Percentiles rank a stretch among this genome's conserved stretches.
phyloP scores from a whole-genome alignment of 2,888 invertebrate genomes.

The Alcis repandata region DNA sequence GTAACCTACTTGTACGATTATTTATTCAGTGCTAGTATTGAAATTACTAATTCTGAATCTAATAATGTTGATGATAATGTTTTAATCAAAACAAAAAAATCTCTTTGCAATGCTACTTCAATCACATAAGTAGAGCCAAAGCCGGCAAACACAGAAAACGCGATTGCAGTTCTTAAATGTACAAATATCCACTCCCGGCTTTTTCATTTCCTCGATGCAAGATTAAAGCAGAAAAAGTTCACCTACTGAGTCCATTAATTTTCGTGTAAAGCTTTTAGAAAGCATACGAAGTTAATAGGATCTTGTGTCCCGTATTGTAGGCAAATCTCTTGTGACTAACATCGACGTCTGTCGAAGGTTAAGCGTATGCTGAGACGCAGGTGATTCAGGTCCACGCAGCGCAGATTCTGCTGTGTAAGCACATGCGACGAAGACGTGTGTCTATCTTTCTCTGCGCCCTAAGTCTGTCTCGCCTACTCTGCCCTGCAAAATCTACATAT shows the following conservation, averaged over 20 bases:
- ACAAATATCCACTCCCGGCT: constrained; percentile 9
- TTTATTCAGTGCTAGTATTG: no score
- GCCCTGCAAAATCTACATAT: no score
- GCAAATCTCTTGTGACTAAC: constrained; percentile 7
- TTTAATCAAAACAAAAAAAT: background rate
- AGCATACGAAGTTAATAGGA: background rate
- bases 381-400: no score
- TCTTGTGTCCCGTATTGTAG: background rate
- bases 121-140: constrained; percentile 1
- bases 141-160: background rate
- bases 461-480: no score
- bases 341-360: constrained; percentile 8
- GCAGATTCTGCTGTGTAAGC: no score
- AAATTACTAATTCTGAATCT: background rate
- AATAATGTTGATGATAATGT: no score
- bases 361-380: no score
- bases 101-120: background rate
- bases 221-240: constrained; percentile 11
- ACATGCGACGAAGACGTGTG: no score
- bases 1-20: no score
- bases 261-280: background rate
- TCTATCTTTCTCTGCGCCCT: no score
- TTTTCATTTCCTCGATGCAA: constrained; percentile 17
- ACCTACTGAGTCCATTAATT: background rate
- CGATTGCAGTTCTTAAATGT: constrained; percentile 17